Conservation (phyloP, 2,797 vertebrate genomes). For the Pseudopleuronectes americanus region DNA sequence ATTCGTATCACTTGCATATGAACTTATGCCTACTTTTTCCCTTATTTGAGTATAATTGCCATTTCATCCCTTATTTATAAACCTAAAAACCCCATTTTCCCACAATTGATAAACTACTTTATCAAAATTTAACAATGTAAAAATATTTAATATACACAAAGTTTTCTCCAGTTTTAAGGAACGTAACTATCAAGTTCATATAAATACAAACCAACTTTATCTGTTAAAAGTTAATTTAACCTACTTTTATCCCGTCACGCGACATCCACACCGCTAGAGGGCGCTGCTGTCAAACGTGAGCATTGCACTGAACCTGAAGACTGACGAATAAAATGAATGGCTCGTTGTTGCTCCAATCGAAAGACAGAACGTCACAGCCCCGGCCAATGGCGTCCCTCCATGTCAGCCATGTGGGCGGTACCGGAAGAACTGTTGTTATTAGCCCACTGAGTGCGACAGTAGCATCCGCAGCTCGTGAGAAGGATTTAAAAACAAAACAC, state of each 20-base stretch:
- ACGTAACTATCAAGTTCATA: too few species aligned
- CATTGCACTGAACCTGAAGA: accelerated
- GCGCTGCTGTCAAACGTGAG: accelerated
- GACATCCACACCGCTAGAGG: conserved; percentile 25
- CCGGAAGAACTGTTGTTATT: background rate
- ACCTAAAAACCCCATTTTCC: too few species aligned
- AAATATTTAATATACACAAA: too few species aligned
- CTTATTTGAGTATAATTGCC: background rate
- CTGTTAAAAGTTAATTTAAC: too few species aligned
- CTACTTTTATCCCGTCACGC: too few species aligned
- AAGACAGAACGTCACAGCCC: accelerated
- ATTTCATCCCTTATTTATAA: background rate
- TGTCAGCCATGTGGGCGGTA: background rate
- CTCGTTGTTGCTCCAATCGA: background rate
- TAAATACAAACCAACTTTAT: too few species aligned
- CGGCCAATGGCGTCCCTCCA: conserved; percentile 33
- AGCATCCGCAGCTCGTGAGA: accelerated
- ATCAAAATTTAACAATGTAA: too few species aligned
- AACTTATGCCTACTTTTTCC: too few species aligned
- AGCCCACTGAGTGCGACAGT: background rate
- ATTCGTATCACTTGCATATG: too few species aligned
- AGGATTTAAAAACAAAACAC: background rate
- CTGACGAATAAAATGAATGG: background rate
- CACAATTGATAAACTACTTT: too few species aligned
- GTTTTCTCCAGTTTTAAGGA: too few species aligned